Base-by-base conservation (phyloP, 2,113 vertebrate genomes). In the Sinocyclocheilus anophthalmus region DNA sequence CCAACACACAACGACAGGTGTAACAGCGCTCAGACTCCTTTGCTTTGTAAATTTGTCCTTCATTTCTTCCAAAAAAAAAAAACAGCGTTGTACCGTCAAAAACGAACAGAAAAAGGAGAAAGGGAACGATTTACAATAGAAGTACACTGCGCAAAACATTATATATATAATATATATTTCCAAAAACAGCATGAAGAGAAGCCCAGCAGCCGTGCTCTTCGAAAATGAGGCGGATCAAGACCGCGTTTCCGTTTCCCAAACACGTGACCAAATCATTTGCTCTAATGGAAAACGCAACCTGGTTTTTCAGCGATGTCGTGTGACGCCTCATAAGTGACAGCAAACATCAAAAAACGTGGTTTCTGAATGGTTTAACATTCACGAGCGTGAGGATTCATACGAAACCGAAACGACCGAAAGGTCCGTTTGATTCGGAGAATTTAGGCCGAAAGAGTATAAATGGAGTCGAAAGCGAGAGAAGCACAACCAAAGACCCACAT, bases 1-100 rank as follows among this genome's bases (percentile, higher is more conserved):
- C 86, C n/a, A 61, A 37, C 50, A 16, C 76, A 63, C 11, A 50
- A 45, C 39, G 13, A 53, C 92, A 92, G 88, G 76, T 88, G 86
- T 91, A 92, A 92, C 91, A 88, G 90, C 82, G 70, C 76, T 69
- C 73, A 91, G 90, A 93, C 85, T 83, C 65, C 79, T 55, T 91
- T 91, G 92, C 91, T 94, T 92, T 90, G 91, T 89, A 88, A 93
- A 92, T 92, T 91, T 90, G 92, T 94, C 93, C 93, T 95, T 95
- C 93, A 95, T 94, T 93, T 93, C 88, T 90, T 89, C 88, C 3
- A 48, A 90, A 70, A 33, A 33, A 30, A 30, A 33, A 48, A 88
- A 88, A 90, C 84, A 91, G 85, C 88, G 88, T 91, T 91, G 88
- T 91, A 82, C 87, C 86, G 88, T 88, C 87, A 75, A 90, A 72